These are phyloP conservation scores for Agonopterix arenella DNA, from an alignment of 2,888 invertebrate species.

Conservation along the genomic window DNA sequence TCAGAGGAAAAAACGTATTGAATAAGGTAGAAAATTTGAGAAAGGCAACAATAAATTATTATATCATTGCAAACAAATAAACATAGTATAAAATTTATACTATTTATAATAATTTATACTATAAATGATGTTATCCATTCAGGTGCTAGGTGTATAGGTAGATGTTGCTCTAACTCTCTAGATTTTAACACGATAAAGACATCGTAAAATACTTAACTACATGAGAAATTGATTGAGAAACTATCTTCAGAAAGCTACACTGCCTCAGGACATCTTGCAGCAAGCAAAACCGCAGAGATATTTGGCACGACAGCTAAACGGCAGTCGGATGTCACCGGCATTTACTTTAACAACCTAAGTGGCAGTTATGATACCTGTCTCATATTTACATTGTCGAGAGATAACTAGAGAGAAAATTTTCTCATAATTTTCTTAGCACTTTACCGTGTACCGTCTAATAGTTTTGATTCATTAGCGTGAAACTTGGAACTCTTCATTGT, in stretches of 20 bases:
- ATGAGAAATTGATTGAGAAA: neutral
- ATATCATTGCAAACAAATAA: too few relatives aligned
- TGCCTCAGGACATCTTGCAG: constrained; percentile 6
- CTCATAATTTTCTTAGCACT: constrained; percentile 1
- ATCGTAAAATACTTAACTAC: too few relatives aligned
- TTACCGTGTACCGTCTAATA: neutral
- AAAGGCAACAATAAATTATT: too few relatives aligned
- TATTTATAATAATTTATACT: too few relatives aligned
- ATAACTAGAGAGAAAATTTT: constrained; percentile 9
- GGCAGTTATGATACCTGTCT: constrained; percentile 14
- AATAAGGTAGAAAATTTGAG: too few relatives aligned
- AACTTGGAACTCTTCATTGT: too few relatives aligned
- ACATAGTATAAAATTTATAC: too few relatives aligned
- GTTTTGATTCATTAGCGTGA: neutral
- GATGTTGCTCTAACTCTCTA: too few relatives aligned
- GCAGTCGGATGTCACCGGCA: constrained; percentile 12
- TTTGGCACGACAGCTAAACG: constrained; percentile 13
- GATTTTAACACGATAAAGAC: too few relatives aligned
- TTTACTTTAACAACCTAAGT: constrained; percentile 12
- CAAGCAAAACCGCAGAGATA: constrained; percentile 15
- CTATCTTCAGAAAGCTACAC: neutral
- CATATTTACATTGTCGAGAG: constrained; percentile 12
- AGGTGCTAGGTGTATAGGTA: too few relatives aligned
- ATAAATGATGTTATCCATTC: too few relatives aligned
- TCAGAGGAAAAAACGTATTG: neutral